These are phyloP conservation scores for Tholera decimalis DNA, from an alignment of 2,888 invertebrate genomes.

Conservation along the genomic window DNA sequence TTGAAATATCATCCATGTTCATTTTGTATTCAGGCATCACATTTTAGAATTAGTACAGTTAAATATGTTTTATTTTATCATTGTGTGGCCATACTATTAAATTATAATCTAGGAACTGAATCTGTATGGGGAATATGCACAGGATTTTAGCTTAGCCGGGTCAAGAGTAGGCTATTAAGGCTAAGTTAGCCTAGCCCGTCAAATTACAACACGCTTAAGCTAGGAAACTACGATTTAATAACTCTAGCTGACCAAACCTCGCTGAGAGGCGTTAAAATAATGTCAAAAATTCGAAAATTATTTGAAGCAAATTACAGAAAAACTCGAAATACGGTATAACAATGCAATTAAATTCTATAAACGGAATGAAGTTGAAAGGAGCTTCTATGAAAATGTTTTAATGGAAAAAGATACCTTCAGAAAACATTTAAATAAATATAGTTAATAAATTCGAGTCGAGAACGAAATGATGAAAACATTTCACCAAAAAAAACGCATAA, in stretches of 20 bases:
- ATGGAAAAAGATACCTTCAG: not conserved
- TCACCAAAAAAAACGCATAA: constrained; percentile 9
- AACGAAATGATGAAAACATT: not conserved
- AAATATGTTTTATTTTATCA: constrained; percentile 22
- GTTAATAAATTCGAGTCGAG: not conserved
- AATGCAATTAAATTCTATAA: not conserved
- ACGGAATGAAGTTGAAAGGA: too few species aligned
- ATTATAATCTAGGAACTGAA: constrained; percentile 22
- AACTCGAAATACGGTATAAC: too few species aligned
- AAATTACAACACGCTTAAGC: not conserved
- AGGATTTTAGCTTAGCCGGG: not conserved
- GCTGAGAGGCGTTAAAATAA: not conserved
- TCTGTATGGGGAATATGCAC: constrained; percentile 34
- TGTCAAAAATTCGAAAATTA: too few species aligned
- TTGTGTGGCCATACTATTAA: constrained; percentile 52
- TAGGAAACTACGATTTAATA: too few species aligned
- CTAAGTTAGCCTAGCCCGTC: not conserved
- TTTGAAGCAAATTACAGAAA: too few species aligned
- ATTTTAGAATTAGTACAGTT: constrained; percentile 46
- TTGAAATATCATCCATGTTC: constrained; percentile 16
- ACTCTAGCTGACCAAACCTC: not conserved
- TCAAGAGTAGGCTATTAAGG: not conserved
- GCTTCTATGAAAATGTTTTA: too few species aligned
- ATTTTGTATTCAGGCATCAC: constrained; percentile 37
- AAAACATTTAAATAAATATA: constrained; percentile 2